Evolutionary conservation across 2,888 invertebrate genomes (phyloP).

Genomic region (Drosophila subquinaria): DNA sequence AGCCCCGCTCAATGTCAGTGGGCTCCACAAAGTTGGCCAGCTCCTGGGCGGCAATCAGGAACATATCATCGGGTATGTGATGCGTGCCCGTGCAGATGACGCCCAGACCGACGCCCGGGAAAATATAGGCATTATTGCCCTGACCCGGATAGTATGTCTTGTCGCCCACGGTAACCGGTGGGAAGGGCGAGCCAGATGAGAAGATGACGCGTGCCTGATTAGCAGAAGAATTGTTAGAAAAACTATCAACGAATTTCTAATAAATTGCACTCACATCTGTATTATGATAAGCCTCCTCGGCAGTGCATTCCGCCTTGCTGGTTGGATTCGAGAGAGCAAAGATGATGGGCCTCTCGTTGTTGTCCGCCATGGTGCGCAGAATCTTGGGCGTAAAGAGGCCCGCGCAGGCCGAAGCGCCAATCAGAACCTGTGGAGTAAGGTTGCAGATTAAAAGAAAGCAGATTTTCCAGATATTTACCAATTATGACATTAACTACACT

Average conservation of each 20-base stretch:
- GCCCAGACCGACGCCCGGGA: constrained; percentile 98
- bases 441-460: not conserved
- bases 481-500: too few species aligned
- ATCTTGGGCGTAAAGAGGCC: constrained; percentile 96
- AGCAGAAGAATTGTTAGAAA: not conserved
- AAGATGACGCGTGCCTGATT: constrained; percentile 95
- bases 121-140: constrained; percentile 99
- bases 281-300: constrained; percentile 95
- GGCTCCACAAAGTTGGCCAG: constrained; percentile 93
- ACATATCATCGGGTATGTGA: constrained; percentile 97
- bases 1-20: constrained; percentile 92
- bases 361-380: constrained; percentile 93
- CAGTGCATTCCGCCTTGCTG: constrained; percentile 98
- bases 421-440: constrained; percentile 79
- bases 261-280: constrained; percentile 90
- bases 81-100: constrained; percentile 96
- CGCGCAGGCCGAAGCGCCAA: constrained; percentile 96
- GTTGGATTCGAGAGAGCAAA: constrained; percentile 99
- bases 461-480: too few species aligned
- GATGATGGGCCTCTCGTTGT: constrained; percentile 95
- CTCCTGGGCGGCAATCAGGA: constrained; percentile 97
- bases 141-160: constrained; percentile 96
- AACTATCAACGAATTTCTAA: not conserved
- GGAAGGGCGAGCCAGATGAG: constrained; percentile 98
- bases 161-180: constrained; percentile 92